Conservation (phyloP, 2,888 invertebrate genomes). For the Zygothrica quintamaculata region DNA sequence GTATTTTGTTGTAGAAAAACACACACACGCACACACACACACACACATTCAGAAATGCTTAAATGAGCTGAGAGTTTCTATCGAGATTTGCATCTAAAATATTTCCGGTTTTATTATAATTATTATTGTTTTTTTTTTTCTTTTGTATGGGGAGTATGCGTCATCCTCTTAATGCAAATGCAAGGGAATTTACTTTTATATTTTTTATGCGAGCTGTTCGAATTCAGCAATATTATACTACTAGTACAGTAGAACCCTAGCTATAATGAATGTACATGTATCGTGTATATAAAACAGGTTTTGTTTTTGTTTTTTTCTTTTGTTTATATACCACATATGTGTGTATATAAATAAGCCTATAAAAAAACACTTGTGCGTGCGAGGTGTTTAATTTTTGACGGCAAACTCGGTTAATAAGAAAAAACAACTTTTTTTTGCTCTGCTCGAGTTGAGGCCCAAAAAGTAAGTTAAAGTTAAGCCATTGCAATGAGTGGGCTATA, state of each 20-base stretch:
- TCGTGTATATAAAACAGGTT: slow-evolving; percentile 42
- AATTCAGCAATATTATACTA: slow-evolving; percentile 29
- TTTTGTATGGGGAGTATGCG: slow-evolving; percentile 39
- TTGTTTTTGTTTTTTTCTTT: slow-evolving; percentile 28
- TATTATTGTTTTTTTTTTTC: not conserved
- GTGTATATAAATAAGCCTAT: slow-evolving; percentile 60
- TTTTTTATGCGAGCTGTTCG: slow-evolving; percentile 34
- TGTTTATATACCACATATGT: slow-evolving; percentile 63
- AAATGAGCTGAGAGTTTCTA: slow-evolving; percentile 33
- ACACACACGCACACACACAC: no score
- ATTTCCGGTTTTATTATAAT: slow-evolving; percentile 52
- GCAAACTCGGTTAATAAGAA: slow-evolving; percentile 70
- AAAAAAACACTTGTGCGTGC: slow-evolving; percentile 74
- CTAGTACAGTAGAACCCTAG: slow-evolving; percentile 50
- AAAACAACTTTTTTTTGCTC: slow-evolving; percentile 43
- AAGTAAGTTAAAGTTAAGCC: no score
- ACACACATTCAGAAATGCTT: slow-evolving; percentile 38
- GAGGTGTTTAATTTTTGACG: slow-evolving; percentile 63
- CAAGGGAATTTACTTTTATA: slow-evolving; percentile 35
- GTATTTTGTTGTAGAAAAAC: no score
- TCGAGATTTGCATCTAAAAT: slow-evolving; percentile 49
- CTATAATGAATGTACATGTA: no score
- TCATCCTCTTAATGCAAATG: slow-evolving; percentile 37
- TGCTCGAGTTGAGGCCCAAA: not conserved
- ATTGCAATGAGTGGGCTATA: no score